phyloP scores from a whole-genome alignment of 2,888 invertebrate genomes.

The Sarcophaga variegata region DNA sequence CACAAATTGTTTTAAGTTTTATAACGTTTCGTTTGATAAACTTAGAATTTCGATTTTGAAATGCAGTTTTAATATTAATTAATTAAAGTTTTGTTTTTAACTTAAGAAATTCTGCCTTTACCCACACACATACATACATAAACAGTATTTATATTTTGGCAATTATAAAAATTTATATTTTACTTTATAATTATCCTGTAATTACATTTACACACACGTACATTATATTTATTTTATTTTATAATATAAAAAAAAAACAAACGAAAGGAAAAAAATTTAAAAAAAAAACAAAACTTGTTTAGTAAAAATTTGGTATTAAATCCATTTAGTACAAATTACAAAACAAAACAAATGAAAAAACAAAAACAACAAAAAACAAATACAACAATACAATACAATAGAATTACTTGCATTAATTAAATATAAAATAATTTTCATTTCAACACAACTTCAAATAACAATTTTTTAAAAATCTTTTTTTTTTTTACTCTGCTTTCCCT shows the following conservation, averaged over 20 bases:
- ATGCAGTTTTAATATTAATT: slow-evolving; percentile 12
- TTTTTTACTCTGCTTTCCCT: no score
- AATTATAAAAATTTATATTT: neutral
- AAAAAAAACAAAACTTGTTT: neutral
- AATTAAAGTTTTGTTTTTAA: slow-evolving; percentile 3
- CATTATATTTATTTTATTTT: neutral
- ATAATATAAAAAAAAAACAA: neutral
- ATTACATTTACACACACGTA: no score
- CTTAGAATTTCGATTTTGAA: neutral
- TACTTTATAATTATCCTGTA: neutral
- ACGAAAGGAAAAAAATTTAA: neutral
- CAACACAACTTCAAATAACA: no score
- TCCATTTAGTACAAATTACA: slow-evolving; percentile 60
- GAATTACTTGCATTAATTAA: no score
- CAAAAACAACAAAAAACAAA: neutral
- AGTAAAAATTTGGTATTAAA: slow-evolving; percentile 51
- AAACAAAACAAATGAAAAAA: neutral
- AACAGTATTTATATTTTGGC: neutral
- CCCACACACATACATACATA: slow-evolving; percentile 1
- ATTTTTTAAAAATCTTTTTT: no score
- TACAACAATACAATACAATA: no score
- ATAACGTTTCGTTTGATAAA: no score
- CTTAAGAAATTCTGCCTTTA: slow-evolving; percentile 55
- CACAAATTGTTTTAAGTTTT: neutral
- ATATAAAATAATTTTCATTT: no score